These are phyloP conservation scores for Carcharodon carcharias DNA, from an alignment of 2,797 vertebrate genomes.

Conservation along the genomic window DNA sequence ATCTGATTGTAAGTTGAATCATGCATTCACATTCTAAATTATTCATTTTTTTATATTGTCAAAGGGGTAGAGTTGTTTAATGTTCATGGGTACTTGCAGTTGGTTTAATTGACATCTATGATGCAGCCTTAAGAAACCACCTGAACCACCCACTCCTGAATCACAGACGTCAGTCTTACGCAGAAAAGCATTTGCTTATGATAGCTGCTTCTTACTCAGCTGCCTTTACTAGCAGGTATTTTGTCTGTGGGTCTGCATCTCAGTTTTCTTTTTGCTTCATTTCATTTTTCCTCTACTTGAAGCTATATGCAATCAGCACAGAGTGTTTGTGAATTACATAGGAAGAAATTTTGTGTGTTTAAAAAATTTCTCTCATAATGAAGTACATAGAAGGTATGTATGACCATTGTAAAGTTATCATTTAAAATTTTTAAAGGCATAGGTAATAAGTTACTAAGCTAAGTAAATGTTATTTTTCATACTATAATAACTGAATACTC, in stretches of 20 bases:
- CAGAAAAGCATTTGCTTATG: slow-evolving; percentile 73
- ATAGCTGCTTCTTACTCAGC: slow-evolving; percentile 62
- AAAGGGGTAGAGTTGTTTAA: slow-evolving; percentile 53
- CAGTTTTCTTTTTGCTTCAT: slow-evolving; percentile 16
- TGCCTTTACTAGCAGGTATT: slow-evolving; percentile 57
- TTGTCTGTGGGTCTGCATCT: slow-evolving; percentile 1
- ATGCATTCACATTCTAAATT: slow-evolving; percentile 52
- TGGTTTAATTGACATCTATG: slow-evolving; percentile 69
- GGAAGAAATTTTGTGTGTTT: slow-evolving; percentile 16
- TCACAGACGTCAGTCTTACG: slow-evolving; percentile 82
- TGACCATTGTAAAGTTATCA: background rate
- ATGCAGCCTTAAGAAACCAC: slow-evolving; percentile 66
- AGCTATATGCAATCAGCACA: background rate
- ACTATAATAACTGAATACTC: background rate
- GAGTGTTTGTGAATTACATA: background rate
- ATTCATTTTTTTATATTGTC: slow-evolving; percentile 48
- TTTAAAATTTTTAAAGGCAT: background rate
- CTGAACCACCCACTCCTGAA: slow-evolving; percentile 69
- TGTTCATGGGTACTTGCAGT: slow-evolving; percentile 52
- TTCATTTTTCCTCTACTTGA: slow-evolving; percentile 1
- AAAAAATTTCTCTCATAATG: slow-evolving; percentile 73
- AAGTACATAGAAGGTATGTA: slow-evolving; percentile 92
- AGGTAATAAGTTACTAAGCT: background rate
- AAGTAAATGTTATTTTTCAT: background rate
- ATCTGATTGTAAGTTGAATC: slow-evolving; percentile 64